Evolutionary conservation across 2,888 invertebrate genomes (phyloP), one percentile per base, ranked within the genome.

Genomic region (Aphrophora alni): DNA sequence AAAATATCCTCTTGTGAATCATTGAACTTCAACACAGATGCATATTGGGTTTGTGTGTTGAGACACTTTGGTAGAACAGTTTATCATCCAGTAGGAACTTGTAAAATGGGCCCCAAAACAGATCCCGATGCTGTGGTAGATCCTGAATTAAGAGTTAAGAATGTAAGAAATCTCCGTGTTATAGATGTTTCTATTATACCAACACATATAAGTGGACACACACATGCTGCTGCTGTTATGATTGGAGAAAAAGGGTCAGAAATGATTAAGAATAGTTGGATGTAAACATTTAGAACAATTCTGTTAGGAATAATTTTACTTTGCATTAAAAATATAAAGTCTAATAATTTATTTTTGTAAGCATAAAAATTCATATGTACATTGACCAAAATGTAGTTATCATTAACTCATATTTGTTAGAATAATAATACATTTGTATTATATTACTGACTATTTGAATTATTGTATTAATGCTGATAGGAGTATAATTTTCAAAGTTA

Each of bases 81-180:
- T 28, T 94, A 93, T 87, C 94, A 95, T 86, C 92, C 93, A 0
- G 91, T 92, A 0, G 93, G 94, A 74, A 94, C 93, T 0, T 91
- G 91, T 76, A 92, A 92, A 87, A 95, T 95, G 93, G 94, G 93
- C 0, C 81, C 78, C 33, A 59, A 38, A 14, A 69, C 69, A 24
- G 81, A 81, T 28, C 51, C 74, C 5, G 24, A 68, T 12, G 88
- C 91, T 0, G 92, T 93, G 0, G 91, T 92, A 0, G 89, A 90
- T 84, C 83, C 88, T 0, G 85, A 89, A n/a, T 87, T 91, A 80
- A 86, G 89, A 12, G 91, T 93, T 4, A 88, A 89, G 70, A 93
- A 93, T 0, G 82, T 91, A 0, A 87, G 89, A 38, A 90, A 89
- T 83, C 86, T 93, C 24, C 87, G 91, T 82, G 89, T 91, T 4